Evolutionary conservation across 2,113 vertebrate genomes (phyloP).

Genomic region (Sebastes schlegelii): DNA sequence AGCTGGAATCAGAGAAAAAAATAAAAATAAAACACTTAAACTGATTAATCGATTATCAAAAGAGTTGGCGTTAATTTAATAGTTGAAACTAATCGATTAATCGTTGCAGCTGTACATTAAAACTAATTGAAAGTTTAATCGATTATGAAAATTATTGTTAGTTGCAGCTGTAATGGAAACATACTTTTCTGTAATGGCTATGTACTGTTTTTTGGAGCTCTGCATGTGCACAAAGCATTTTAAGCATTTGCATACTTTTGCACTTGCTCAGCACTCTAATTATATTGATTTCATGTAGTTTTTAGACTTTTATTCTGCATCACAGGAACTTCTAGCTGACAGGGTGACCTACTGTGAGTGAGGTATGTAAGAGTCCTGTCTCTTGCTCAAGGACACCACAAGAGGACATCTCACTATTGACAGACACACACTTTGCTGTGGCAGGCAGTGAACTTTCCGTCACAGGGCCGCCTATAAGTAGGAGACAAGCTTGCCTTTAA

Average conservation of each 20-base stretch:
- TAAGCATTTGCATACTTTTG: not conserved
- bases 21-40: no score
- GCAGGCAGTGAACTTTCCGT: constrained; percentile 24
- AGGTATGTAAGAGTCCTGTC: constrained; percentile 11
- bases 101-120: no score
- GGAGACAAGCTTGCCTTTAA: constrained; percentile 7
- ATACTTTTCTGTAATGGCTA: no score
- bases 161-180: not conserved
- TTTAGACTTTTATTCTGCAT: not conserved
- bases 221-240: not conserved
- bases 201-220: not conserved
- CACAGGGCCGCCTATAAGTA: constrained; percentile 39
- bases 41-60: no score
- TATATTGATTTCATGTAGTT: not conserved
- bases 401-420: constrained; percentile 33
- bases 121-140: not conserved
- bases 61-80: no score
- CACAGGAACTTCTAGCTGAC: not conserved
- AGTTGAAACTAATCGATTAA: no score
- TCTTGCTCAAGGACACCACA: constrained; percentile 45
- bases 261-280: not conserved
- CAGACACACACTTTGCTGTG: constrained; percentile 23
- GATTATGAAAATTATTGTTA: not conserved
- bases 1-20: no score
- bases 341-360: constrained; percentile 28